Base-by-base conservation (phyloP, 2,797 vertebrate species). In the Furcifer pardalis region DNA sequence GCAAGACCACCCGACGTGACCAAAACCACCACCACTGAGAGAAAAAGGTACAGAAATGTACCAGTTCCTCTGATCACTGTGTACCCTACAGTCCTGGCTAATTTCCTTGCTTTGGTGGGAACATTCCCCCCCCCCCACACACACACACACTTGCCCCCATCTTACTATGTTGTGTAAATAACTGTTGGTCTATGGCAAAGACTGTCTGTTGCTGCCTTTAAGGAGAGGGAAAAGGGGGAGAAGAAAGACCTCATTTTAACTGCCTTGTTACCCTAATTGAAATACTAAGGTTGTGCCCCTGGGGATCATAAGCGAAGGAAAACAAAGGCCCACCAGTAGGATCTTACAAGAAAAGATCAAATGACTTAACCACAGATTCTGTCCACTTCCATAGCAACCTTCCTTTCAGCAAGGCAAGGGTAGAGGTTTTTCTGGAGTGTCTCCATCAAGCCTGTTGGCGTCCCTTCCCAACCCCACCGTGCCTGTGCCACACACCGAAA, bases 1-100 rank as follows among this genome's bases (percentile, higher is more conserved):
- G 80, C 62, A 73, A 87, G 93, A 94, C 91, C 93, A 93, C 92
- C 92, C 91, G 84, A 90, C 37, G 86, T 91, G 92, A 87, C 91
- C 80, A 84, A 90, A 89, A 87, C 56, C 68, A 79, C 83, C 13
- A 49, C 88, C 82, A 77, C 32, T 62, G 84, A 65, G 73, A 32
- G 83, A 56, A 82, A 78, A 82, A 88, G 87, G 83, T 85, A 60
- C 69, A 69, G 79, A 85, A 62, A 42, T 79, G 75, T 75, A 82
- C 83, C 84, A 87, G 89, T 92, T 88, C 90, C 88, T 75, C 49
- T 85, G 92, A 89, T 89, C 94, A 86, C 92, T 80, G 77, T 84
- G 83, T 87, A 65, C 75, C 86, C 79, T 88, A 80, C 91, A 92
- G 89, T 62, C 76, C 79, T 79, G 84, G 87, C 83, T 19, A 44